Evolutionary conservation across 2,888 invertebrate genomes (phyloP).

Genomic region (Ditula angustiorana): DNA sequence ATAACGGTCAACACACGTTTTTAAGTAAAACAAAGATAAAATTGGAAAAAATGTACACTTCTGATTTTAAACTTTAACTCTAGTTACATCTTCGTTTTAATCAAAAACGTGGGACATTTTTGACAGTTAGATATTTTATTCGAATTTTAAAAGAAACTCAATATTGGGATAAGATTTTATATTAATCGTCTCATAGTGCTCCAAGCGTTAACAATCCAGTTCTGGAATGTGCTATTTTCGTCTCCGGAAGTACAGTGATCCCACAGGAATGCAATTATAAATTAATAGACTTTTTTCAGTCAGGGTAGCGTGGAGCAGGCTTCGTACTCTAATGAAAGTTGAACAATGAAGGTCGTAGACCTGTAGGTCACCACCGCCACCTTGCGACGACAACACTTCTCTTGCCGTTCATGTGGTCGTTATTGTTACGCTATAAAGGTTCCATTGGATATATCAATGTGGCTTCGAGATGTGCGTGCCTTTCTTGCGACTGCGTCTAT

Average conservation of each 20-base stretch:
- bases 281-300: conserved; percentile 44
- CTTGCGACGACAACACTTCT: conserved; percentile 52
- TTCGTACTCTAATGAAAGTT: conserved; percentile 75
- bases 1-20: too few species aligned
- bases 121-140: too few species aligned
- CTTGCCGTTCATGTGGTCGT: conserved; percentile 49
- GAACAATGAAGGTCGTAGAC: conserved; percentile 82
- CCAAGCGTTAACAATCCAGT: background rate
- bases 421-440: conserved; percentile 46
- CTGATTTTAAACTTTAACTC: too few species aligned
- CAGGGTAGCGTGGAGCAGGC: conserved; percentile 54
- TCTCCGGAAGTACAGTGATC: conserved; percentile 7
- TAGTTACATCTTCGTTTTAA: too few species aligned
- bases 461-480: conserved; percentile 13
- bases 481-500: conserved; percentile 22
- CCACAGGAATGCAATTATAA: conserved; percentile 41
- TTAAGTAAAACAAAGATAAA: too few species aligned
- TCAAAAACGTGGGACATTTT: too few species aligned
- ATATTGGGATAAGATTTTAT: background rate
- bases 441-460: conserved; percentile 10
- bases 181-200: background rate
- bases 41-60: too few species aligned
- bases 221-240: background rate
- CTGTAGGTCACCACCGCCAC: conserved; percentile 70
- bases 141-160: too few species aligned